Base-by-base conservation (phyloP, 1,140 invertebrate genomes). In the Calephelis virginiensis region DNA sequence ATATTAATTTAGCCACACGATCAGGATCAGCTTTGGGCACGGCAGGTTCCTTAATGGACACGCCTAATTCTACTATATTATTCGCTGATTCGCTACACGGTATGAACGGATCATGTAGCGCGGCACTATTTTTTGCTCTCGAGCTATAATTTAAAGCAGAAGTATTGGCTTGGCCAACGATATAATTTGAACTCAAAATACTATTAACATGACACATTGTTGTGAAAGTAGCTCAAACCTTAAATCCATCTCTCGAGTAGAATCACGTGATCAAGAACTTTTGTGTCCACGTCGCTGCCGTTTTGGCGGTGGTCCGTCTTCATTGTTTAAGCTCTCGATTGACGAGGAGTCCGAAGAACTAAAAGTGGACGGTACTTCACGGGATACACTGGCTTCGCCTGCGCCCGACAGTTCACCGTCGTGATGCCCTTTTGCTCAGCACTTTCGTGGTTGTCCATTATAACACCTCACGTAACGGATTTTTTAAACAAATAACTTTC, bases 131-230 rank as follows among this genome's bases (percentile, higher is more conserved):
- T 5, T 6, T 61, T 43, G 6, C 14, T 38, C 14, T 6, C 9
- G 10, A 61, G 10, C 8, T 43, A 9, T 13, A 12, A 43, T 61
- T 38, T 6, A 61, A 9, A 11, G 10, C 45, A 17, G 40, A 14
- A 46, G 13, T 43, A 13, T 14, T 46, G 8, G 37, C 50, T 10
- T 40, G 10, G 13, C 40, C 13, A 14, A 9, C 11, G 7, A 5
- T 11, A 11, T 38, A 13, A 7, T 47, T 50, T 43, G 47, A n/a
- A 13, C 3, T 47, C 12, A 63, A 62, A 49, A 66, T 48, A 50
- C 63, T 56, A 59, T 69, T 61, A 8, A 69, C 45, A 47, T 66
- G 49, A 66, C 68, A 66, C 68, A 69, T 28, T 69, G 63, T 38
- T 69, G 59, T 8, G 68, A 62, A 5, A 69, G 45, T 14, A 46